These are phyloP conservation scores for Pyrrhosoma nymphula DNA, from an alignment of 2,888 invertebrate species.

Conservation along the genomic window DNA sequence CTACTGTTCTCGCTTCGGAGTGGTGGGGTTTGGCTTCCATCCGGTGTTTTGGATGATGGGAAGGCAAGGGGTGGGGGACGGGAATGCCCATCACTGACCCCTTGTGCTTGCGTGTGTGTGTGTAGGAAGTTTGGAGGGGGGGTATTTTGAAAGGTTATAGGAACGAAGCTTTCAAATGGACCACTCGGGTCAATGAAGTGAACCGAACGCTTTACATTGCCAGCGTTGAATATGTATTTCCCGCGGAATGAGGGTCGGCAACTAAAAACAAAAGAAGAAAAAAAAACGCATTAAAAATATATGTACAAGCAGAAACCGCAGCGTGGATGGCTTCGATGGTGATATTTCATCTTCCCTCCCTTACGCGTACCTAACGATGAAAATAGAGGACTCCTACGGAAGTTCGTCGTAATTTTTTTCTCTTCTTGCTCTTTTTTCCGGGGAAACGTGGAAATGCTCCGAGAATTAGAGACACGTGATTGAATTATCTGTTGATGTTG, in stretches of 20 bases:
- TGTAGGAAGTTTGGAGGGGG: background rate
- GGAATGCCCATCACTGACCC: background rate
- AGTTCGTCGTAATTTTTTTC: background rate
- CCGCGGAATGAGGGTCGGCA: background rate
- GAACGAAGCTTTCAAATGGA: conserved; percentile 24
- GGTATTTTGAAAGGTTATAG: background rate
- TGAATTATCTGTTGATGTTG: conserved; percentile 18
- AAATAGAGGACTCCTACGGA: background rate
- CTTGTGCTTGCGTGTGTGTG: background rate
- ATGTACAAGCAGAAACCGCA: background rate
- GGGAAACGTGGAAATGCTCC: background rate
- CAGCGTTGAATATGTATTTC: conserved; percentile 56
- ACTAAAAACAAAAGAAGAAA: background rate
- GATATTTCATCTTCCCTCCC: conserved; percentile 6
- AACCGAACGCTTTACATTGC: conserved; percentile 44
- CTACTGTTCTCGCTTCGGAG: background rate
- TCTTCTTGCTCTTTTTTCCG: background rate
- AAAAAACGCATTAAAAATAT: background rate
- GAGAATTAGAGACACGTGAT: conserved; percentile 20
- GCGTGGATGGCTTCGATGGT: conserved; percentile 9
- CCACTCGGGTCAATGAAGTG: conserved; percentile 56
- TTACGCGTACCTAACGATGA: background rate
- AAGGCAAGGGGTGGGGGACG: background rate
- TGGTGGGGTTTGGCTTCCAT: background rate
- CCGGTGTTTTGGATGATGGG: background rate